These are phyloP conservation scores for Damaliscus lunatus DNA, from an alignment of 2,113 vertebrate genomes.

Conservation along the genomic window DNA sequence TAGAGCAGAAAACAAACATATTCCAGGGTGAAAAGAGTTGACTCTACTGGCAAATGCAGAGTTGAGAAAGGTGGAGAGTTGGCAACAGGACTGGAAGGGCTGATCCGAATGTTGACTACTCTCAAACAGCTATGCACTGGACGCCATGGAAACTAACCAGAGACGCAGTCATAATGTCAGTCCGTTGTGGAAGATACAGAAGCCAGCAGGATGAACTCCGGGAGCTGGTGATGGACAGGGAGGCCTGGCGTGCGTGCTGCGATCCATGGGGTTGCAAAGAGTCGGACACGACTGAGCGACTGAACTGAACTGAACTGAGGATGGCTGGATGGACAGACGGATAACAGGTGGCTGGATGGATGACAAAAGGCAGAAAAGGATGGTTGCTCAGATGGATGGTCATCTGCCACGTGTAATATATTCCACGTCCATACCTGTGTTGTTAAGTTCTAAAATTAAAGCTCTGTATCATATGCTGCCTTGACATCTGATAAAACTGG, in stretches of 20 bases:
- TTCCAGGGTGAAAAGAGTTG: background rate
- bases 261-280: too few species aligned
- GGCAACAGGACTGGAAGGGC: background rate
- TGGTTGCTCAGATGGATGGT: background rate
- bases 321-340: background rate
- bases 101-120: background rate
- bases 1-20: background rate
- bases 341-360: background rate
- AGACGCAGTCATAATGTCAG: background rate
- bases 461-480: background rate
- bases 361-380: background rate
- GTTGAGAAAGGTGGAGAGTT: background rate
- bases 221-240: too few species aligned
- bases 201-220: too few species aligned
- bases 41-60: background rate
- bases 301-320: too few species aligned
- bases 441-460: background rate
- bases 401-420: background rate
- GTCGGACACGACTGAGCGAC: too few species aligned
- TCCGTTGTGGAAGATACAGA: background rate
- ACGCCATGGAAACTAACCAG: background rate
- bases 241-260: too few species aligned
- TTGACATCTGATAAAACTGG: background rate
- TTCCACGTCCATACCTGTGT: background rate
- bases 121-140: background rate